Evolutionary conservation across 1,140 invertebrate genomes (phyloP).

Genomic region (Zeugodacus cucurbitae): DNA sequence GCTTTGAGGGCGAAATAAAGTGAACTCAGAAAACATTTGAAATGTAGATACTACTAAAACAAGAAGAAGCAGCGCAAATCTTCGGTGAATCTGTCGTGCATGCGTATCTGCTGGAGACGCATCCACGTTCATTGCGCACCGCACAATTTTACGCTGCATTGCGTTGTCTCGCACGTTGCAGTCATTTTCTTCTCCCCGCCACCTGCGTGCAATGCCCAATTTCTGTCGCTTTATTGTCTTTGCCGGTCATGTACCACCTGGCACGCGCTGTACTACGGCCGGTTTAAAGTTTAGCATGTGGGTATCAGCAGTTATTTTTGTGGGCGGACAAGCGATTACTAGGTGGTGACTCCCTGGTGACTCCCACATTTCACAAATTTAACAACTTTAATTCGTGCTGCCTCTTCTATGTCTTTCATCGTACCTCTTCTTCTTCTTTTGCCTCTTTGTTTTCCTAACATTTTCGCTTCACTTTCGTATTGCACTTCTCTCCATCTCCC

Average conservation of each 20-base stretch:
- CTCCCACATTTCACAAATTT: neutral
- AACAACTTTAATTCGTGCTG: neutral
- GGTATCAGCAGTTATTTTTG: neutral
- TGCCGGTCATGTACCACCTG: no score
- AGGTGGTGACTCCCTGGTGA: neutral
- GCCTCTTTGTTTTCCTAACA: neutral
- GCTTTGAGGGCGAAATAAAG: neutral
- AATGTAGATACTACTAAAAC: neutral
- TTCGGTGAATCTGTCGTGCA: neutral
- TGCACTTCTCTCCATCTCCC: no score
- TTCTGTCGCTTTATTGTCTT: neutral
- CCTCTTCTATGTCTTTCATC: neutral
- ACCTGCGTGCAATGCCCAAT: neutral
- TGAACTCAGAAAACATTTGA: neutral
- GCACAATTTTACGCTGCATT: neutral
- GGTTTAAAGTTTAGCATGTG: neutral
- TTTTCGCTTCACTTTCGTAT: no score
- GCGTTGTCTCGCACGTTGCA: neutral
- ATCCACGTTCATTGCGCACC: neutral
- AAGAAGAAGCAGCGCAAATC: neutral
- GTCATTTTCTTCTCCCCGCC: neutral
- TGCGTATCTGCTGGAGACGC: neutral
- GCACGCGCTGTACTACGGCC: neutral
- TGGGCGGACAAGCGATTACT: neutral
- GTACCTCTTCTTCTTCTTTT: neutral